phyloP scores from a whole-genome alignment of 2,888 invertebrate species.

The Drosophila nr. fundita region DNA sequence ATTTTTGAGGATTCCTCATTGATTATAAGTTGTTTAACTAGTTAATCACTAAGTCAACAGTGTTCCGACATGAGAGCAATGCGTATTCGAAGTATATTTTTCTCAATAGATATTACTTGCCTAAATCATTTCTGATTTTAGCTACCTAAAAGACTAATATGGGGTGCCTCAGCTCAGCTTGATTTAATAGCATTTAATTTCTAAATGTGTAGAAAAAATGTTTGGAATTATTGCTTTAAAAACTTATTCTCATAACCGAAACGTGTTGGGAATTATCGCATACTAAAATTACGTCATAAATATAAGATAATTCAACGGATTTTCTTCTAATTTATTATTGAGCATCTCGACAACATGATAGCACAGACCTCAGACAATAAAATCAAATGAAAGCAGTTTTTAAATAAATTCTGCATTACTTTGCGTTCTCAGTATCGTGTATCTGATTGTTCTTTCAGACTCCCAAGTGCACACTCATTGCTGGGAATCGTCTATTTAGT shows the following conservation, averaged over 20 bases:
- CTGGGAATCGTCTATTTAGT: constrained; percentile 15
- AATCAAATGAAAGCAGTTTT: background rate
- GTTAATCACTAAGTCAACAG: no score
- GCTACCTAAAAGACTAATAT: background rate
- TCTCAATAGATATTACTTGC: no score
- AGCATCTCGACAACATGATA: background rate
- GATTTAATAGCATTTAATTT: background rate
- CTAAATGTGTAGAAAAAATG: background rate
- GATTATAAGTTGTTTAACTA: no score
- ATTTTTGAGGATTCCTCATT: no score
- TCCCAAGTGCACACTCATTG: constrained; percentile 45
- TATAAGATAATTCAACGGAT: background rate
- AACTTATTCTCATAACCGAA: background rate
- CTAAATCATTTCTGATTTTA: background rate
- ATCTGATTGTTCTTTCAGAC: constrained; percentile 3
- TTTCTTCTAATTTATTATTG: background rate
- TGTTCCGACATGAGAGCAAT: no score
- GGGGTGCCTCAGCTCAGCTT: background rate
- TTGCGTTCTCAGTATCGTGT: constrained; percentile 1
- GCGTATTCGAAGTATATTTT: no score
- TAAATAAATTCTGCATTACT: constrained; percentile 1
- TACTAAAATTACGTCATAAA: background rate
- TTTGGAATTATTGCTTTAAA: background rate
- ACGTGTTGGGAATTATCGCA: background rate
- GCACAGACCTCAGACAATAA: background rate